Base-by-base conservation (phyloP, 1,140 invertebrate species). In the Cyclargus thomasi region DNA sequence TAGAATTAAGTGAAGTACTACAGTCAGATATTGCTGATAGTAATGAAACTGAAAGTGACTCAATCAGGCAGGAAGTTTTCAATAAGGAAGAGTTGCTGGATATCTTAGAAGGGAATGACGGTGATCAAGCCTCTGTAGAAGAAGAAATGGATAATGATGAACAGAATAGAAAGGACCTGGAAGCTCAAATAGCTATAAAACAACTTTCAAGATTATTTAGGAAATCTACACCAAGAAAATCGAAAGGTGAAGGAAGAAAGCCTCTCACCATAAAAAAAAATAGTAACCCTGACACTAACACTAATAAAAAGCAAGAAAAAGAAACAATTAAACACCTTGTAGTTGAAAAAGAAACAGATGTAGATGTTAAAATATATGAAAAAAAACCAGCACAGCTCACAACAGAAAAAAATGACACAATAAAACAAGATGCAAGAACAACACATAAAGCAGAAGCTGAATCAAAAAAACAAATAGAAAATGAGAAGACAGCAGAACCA, bases 11-110 rank as follows among this genome's bases (percentile, higher is more conserved):
- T 82, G 88, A 88, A 67, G 84, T 78, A 17, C 69, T 90, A 39
- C 73, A 78, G 10, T 82, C 82, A 35, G 80, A 82, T 77, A 66
- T 76, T 21, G 67, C 77, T 64, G 82, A 78, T 53, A 77, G 74
- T 70, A 63, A 70, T 21, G 85, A 87, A 69, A 90, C 88, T 55
- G 86, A 90, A 68, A 88, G 86, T 70, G 74, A 77, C 69, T 62
- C 76, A 63, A 53, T 67, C 7, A 78, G 77, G 64, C 78, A 87
- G 72, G 86, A 88, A 73, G 80, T 90, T 18, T 86, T 89, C 73
- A 90, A 90, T 75, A 90, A 90, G 71, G 85, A 89, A 66, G 86
- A 90, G 64, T 64, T 90, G 23, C 64, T 90, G 29, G 85, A 87
- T 75, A 90, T 90, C 66, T 77, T 90, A 69, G 78, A 90, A 79